Percentiles rank a stretch among this genome's conserved stretches.
phyloP scores from a whole-genome alignment of 2,888 invertebrate genomes.

The Malacosoma neustria region DNA sequence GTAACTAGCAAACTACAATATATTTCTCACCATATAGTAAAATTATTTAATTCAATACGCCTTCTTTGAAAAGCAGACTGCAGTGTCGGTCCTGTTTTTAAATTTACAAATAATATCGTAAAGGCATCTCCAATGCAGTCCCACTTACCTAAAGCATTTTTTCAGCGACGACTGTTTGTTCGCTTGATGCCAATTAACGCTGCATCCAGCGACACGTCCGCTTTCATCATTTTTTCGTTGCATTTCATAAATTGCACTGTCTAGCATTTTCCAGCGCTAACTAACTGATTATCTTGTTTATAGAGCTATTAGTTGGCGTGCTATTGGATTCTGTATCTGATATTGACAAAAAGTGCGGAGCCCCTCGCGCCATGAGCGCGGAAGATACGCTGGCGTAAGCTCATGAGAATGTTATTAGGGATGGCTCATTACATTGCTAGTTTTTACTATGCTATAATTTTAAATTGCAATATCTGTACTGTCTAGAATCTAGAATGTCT shows the following conservation, averaged over 20 bases:
- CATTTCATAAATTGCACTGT: slow-evolving; percentile 26
- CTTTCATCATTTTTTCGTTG: slow-evolving; percentile 25
- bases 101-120: slow-evolving; percentile 2
- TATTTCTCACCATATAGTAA: no score
- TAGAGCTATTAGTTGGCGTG: slow-evolving; percentile 62
- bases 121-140: background rate
- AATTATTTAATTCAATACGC: no score
- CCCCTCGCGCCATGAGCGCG: slow-evolving; percentile 39
- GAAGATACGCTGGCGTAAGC: slow-evolving; percentile 19
- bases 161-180: background rate
- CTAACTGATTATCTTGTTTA: slow-evolving; percentile 65
- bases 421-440: background rate
- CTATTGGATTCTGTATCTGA: slow-evolving; percentile 56
- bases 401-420: slow-evolving; percentile 18
- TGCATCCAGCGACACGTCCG: slow-evolving; percentile 8
- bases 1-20: no score
- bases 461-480: no score
- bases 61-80: no score
- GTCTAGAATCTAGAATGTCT: no score
- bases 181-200: slow-evolving; percentile 2
- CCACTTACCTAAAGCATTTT: background rate
- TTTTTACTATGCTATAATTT: no score
- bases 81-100: no score
- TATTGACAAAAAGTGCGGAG: slow-evolving; percentile 60
- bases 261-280: slow-evolving; percentile 47